Conservation (phyloP, 2,888 invertebrate genomes). For the Buathra laborator region DNA sequence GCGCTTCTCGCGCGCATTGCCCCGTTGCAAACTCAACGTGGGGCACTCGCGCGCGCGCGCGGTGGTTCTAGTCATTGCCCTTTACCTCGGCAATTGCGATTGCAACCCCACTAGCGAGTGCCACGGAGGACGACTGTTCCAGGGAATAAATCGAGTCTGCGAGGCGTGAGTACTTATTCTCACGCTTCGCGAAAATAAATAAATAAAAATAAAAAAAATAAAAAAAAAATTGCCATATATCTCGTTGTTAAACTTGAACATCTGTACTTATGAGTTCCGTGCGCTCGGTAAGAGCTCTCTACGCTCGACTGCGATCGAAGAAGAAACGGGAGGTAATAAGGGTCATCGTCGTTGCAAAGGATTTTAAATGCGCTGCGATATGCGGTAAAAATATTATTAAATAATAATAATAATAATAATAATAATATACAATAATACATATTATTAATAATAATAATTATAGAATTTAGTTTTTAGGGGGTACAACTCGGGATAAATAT, state of each 20-base stretch:
- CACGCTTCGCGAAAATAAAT: slow-evolving; percentile 4
- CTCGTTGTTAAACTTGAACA: neutral
- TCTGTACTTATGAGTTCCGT: neutral
- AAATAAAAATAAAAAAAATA: too few relatives aligned
- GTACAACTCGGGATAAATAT: too few relatives aligned
- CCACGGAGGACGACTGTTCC: slow-evolving; percentile 17
- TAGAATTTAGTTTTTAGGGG: too few relatives aligned
- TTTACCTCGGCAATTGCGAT: slow-evolving; percentile 25
- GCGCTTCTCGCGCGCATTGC: slow-evolving; percentile 42
- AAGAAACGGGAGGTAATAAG: neutral
- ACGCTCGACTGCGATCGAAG: neutral
- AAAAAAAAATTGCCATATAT: neutral
- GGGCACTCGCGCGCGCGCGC: slow-evolving; percentile 14
- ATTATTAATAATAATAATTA: too few relatives aligned
- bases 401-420: too few relatives aligned
- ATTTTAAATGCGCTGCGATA: neutral
- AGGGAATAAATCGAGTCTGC: slow-evolving; percentile 32
- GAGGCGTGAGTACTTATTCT: slow-evolving; percentile 12
- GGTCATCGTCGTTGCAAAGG: neutral
- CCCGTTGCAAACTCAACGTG: slow-evolving; percentile 38
- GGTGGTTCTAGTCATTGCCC: slow-evolving; percentile 59
- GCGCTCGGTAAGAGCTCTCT: neutral
- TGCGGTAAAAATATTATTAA: too few relatives aligned
- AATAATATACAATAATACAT: too few relatives aligned
- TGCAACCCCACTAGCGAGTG: slow-evolving; percentile 10